phyloP scores from a whole-genome alignment of 2,113 vertebrate species.

The Etia nguti region DNA sequence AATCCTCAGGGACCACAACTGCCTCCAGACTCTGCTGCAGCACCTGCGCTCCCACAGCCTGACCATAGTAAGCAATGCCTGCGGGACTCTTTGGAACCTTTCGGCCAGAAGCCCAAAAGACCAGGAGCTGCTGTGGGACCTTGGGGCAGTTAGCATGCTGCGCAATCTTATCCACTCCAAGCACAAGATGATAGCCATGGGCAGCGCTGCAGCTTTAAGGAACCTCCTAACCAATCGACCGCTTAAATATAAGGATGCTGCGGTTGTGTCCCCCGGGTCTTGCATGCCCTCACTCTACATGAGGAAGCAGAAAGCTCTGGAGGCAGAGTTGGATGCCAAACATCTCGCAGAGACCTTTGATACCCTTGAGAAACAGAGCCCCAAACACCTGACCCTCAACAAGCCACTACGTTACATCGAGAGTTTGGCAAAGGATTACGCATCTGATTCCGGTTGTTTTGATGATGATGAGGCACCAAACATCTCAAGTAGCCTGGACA shows the following conservation, averaged over 20 bases:
- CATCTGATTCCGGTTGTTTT: slow-evolving; percentile 94
- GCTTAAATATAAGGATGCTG: slow-evolving; percentile 84
- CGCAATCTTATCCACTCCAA: slow-evolving; percentile 98
- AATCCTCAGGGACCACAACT: slow-evolving; percentile 92
- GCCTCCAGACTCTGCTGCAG: slow-evolving; percentile 93
- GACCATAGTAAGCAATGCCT: slow-evolving; percentile 98
- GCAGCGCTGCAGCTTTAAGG: slow-evolving; percentile 90
- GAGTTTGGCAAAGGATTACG: slow-evolving; percentile 91
- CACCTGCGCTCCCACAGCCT: slow-evolving; percentile 96
- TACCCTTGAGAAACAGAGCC: slow-evolving; percentile 85
- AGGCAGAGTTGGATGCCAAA: slow-evolving; percentile 91
- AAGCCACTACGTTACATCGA: slow-evolving; percentile 87
- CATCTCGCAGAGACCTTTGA: slow-evolving; percentile 90
- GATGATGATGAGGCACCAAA: slow-evolving; percentile 93
- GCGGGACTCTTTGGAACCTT: slow-evolving; percentile 97
- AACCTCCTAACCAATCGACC: slow-evolving; percentile 94
- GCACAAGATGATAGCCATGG: slow-evolving; percentile 99
- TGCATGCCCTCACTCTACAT: slow-evolving; percentile 93
- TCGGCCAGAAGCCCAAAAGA: slow-evolving; percentile 88
- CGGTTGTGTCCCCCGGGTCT: slow-evolving; percentile 86
- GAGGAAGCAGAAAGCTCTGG: slow-evolving; percentile 93
- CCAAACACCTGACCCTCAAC: slow-evolving; percentile 76
- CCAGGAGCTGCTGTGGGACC: slow-evolving; percentile 97
- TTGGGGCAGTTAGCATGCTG: slow-evolving; percentile 94
- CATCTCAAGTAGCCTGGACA: slow-evolving; percentile 78